Base-by-base conservation (phyloP, 2,113 vertebrate genomes). In the Chaetura pelagica region DNA sequence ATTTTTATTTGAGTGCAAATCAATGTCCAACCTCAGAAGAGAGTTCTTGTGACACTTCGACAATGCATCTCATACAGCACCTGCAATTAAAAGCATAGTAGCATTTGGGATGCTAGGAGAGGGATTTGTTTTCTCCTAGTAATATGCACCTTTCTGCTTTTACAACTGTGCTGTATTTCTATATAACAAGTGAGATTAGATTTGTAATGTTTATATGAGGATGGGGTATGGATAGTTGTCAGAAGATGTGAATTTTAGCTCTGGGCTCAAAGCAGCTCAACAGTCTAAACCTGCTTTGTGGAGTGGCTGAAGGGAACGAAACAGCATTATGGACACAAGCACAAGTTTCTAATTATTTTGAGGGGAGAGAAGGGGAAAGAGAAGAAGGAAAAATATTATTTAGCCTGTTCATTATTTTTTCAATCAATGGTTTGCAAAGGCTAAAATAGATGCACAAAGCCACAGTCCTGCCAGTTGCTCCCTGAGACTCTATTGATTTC, bases 21-120 rank as follows among this genome's bases (percentile, higher is more conserved):
- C 34, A 32, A 26, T 48, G 18, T 12, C 21, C 55, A n/a, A 62
- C 84, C 23, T 44, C 84, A 81, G 55, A 84, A 87, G 7, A 74
- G 4, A 57, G 12, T 9, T 51, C 87, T 26, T 58, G n/a, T 90
- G 63, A 34, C 19, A 16, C 1, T 0, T 11, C 71, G 51, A 23
- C 54, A 76, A 20, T 0, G 1, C 7, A 24, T 44, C 4, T 44
- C n/a, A 44, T 29, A 16, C 1, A 62, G 4, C 15, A 67, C 4
- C 46, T 67, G 32, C 30, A 30, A 20, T 86, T 79, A 62, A 62
- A 89, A 83, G 9, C 14, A 15, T 38, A 7, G 29, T 42, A 10
- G 4, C 0, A 1, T 44, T 68, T 59, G 15, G 24, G 10, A 3
- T 38, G 4, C 63, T 69, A 62, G 19, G n/a, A 35, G 32, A 12